Percentiles rank a stretch among this genome's conserved stretches.
Evolutionary conservation across 2,113 vertebrate genomes (phyloP).

Genomic region (Morone saxatilis): DNA sequence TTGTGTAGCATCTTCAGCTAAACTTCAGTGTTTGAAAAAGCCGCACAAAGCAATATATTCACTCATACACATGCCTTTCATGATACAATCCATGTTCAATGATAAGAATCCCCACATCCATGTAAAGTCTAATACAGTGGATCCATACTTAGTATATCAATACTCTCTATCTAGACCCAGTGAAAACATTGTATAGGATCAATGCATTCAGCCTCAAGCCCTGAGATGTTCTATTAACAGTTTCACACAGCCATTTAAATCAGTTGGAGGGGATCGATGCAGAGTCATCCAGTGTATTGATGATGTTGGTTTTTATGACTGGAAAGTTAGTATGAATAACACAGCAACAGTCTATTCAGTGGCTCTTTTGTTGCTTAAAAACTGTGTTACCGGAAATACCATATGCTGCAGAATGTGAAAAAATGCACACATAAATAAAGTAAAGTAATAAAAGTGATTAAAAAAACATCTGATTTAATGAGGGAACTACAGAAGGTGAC

Average conservation of each 20-base stretch:
- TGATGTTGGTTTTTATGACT: constrained; percentile 63
- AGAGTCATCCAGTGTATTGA: constrained; percentile 60
- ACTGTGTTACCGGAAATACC: background rate
- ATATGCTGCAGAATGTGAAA: constrained; percentile 4
- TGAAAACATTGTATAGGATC: constrained; percentile 75
- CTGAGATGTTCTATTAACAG: constrained; percentile 78
- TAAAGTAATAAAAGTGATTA: background rate
- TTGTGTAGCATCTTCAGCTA: constrained; percentile 20
- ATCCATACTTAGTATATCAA: constrained; percentile 75
- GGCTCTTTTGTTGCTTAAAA: constrained; percentile 13
- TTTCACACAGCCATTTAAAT: constrained; percentile 77
- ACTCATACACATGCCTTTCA: constrained; percentile 17
- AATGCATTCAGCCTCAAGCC: constrained; percentile 70
- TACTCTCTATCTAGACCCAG: constrained; percentile 66
- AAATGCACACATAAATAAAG: background rate
- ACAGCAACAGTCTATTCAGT: constrained; percentile 27
- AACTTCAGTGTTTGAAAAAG: constrained; percentile 21
- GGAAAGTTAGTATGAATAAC: constrained; percentile 57
- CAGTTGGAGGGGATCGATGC: constrained; percentile 64
- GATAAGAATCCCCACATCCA: constrained; percentile 38
- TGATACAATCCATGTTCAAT: constrained; percentile 47
- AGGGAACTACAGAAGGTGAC: background rate
- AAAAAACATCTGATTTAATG: background rate
- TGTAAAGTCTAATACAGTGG: constrained; percentile 56
- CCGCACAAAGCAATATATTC: constrained; percentile 29